Conservation (phyloP, 2,888 invertebrate species). For the Apoda limacodes region DNA sequence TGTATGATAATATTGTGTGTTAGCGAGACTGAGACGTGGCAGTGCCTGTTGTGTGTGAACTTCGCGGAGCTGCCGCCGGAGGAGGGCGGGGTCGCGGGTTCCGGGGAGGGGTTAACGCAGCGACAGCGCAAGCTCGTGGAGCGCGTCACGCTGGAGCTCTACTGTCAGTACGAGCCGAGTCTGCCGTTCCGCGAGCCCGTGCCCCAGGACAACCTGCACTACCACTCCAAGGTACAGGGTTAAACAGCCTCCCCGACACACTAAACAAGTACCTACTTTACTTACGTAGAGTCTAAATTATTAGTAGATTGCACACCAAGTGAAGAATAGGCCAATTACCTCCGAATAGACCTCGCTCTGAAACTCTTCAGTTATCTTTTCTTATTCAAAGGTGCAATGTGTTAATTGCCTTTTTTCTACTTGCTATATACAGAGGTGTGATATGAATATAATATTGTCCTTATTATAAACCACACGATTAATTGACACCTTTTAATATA, state of each 20-base stretch:
- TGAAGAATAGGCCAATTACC: too few species aligned
- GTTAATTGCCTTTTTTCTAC: too few species aligned
- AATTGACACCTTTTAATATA: too few species aligned
- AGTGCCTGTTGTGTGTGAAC: slow-evolving; percentile 90
- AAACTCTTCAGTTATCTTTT: too few species aligned
- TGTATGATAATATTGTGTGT: slow-evolving; percentile 6
- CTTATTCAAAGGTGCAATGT: too few species aligned
- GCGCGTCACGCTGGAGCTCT: slow-evolving; percentile 88
- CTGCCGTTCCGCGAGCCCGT: slow-evolving; percentile 90
- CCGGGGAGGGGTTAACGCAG: slow-evolving; percentile 58
- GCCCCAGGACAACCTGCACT: slow-evolving; percentile 69
- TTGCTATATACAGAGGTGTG: too few species aligned
- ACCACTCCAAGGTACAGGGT: slow-evolving; percentile 39
- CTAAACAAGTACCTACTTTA: neutral
- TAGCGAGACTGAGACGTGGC: slow-evolving; percentile 91
- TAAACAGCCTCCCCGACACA: too few species aligned
- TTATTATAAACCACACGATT: too few species aligned
- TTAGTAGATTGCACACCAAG: too few species aligned
- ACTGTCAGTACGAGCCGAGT: slow-evolving; percentile 91
- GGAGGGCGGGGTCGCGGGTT: slow-evolving; percentile 44
- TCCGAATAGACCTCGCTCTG: too few species aligned
- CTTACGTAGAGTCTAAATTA: neutral
- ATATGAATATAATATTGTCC: too few species aligned
- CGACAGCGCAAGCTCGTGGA: slow-evolving; percentile 80
- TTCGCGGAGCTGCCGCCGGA: slow-evolving; percentile 74